Percentiles rank a stretch among this genome's conserved stretches.
These are phyloP conservation scores for Triplophysa yarkandensis DNA, from an alignment of 2,797 vertebrate genomes.

Conservation along the genomic window DNA sequence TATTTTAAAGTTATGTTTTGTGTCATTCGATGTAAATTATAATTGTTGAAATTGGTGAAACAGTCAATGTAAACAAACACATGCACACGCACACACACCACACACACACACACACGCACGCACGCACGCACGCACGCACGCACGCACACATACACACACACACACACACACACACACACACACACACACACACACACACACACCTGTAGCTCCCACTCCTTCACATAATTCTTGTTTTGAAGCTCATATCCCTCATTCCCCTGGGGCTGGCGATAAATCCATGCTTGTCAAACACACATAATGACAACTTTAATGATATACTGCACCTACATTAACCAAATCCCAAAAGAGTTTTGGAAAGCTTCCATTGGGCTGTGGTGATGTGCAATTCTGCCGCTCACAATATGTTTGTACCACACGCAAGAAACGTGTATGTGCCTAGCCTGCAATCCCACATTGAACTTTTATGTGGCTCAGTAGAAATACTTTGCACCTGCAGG, in stretches of 20 bases:
- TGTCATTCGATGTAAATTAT: background rate
- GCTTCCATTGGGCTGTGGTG: constrained; percentile 55
- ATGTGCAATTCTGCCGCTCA: constrained; percentile 37
- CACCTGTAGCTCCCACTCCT: background rate
- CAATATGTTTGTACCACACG: constrained; percentile 13
- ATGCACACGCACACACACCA: too few relatives aligned
- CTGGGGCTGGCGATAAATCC: constrained; percentile 74
- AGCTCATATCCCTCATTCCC: constrained; percentile 46
- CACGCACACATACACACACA: too few relatives aligned
- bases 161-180: too few relatives aligned
- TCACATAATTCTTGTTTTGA: constrained; percentile 53
- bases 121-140: background rate
- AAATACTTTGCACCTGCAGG: constrained; percentile 74
- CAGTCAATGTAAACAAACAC: background rate
- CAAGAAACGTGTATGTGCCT: constrained; percentile 32
- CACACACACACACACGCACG: too few relatives aligned
- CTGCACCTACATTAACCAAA: constrained; percentile 67
- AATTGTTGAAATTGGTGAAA: constrained; percentile 11
- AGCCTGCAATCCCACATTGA: constrained; percentile 11
- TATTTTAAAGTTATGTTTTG: background rate
- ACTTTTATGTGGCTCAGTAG: constrained; percentile 40
- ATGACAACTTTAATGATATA: constrained; percentile 79
- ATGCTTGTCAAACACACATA: constrained; percentile 76
- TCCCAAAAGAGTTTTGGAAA: constrained; percentile 67
- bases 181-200: background rate